Evolutionary conservation across 2,888 invertebrate species (phyloP).

Genomic region (Oscheius onirici): DNA sequence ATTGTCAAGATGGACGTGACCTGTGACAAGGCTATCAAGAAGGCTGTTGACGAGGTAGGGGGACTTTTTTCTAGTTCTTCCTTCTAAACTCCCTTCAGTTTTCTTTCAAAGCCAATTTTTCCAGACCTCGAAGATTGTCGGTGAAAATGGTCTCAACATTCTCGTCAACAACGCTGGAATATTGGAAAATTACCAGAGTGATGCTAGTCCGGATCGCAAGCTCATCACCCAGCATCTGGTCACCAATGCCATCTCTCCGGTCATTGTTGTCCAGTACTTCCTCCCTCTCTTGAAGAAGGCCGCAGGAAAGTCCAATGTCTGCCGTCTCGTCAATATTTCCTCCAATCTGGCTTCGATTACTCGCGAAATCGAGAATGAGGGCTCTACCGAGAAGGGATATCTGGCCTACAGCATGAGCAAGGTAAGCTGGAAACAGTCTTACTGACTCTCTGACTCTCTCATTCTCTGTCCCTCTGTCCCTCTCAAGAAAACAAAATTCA

Average conservation of each 20-base stretch:
- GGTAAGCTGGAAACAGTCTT: background rate
- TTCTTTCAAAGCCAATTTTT: no score
- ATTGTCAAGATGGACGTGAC: slow-evolving; percentile 4
- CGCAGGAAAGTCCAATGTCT: background rate
- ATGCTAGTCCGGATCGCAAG: background rate
- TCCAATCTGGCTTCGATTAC: background rate
- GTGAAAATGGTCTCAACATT: background rate
- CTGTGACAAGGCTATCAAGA: background rate
- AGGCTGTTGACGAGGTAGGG: background rate
- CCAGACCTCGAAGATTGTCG: background rate
- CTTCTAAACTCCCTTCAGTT: no score
- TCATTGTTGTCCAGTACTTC: slow-evolving; percentile 24
- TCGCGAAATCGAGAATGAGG: background rate
- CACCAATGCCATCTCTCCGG: background rate
- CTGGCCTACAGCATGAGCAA: background rate
- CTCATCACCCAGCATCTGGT: slow-evolving; percentile 3
- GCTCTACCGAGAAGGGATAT: background rate
- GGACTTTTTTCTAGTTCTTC: no score
- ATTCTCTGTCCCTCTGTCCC: no score
- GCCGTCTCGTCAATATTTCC: background rate
- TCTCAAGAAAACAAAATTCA: no score
- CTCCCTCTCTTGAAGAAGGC: slow-evolving; percentile 13
- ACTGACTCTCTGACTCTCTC: no score
- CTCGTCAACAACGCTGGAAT: slow-evolving; percentile 21
- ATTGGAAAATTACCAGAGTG: background rate